phyloP scores from a whole-genome alignment of 2,888 invertebrate genomes.

The Disparrhopalites patrizii region DNA sequence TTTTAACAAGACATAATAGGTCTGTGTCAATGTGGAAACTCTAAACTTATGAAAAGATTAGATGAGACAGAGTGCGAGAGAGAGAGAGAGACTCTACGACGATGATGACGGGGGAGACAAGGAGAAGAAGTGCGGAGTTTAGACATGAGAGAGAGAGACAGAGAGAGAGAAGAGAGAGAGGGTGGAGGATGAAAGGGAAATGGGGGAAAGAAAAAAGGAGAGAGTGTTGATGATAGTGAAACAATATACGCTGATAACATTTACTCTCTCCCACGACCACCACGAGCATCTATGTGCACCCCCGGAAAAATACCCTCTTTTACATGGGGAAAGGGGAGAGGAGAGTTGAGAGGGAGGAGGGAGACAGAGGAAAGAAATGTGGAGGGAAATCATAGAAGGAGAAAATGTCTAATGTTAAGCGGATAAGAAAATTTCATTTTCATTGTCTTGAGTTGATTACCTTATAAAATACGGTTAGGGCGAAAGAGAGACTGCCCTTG shows the following conservation, averaged over 20 bases:
- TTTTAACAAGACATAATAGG: constrained; percentile 10
- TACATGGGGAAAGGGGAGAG: too few relatives aligned
- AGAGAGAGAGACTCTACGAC: constrained; percentile 4
- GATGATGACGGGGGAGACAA: not conserved
- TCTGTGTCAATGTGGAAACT: constrained; percentile 10
- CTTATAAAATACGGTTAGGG: constrained; percentile 18
- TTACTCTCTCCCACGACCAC: too few relatives aligned
- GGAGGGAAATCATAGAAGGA: constrained; percentile 18
- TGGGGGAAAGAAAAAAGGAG: not conserved
- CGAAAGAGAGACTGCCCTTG: not conserved
- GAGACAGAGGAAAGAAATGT: constrained; percentile 1
- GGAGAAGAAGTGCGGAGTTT: not conserved
- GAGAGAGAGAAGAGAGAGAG: not conserved
- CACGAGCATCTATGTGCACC: too few relatives aligned
- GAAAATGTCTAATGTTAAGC: constrained; percentile 24
- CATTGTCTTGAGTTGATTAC: constrained; percentile 26
- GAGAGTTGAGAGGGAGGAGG: too few relatives aligned
- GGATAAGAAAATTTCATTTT: constrained; percentile 27
- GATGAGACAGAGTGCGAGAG: constrained; percentile 6
- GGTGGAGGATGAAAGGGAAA: too few relatives aligned
- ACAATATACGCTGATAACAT: too few relatives aligned
- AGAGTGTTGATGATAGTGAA: not conserved
- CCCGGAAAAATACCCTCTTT: too few relatives aligned
- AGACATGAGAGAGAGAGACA: not conserved
- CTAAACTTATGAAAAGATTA: constrained; percentile 9